Base-by-base conservation (phyloP, 1,140 invertebrate species). In the Rhynchophorus ferrugineus region DNA sequence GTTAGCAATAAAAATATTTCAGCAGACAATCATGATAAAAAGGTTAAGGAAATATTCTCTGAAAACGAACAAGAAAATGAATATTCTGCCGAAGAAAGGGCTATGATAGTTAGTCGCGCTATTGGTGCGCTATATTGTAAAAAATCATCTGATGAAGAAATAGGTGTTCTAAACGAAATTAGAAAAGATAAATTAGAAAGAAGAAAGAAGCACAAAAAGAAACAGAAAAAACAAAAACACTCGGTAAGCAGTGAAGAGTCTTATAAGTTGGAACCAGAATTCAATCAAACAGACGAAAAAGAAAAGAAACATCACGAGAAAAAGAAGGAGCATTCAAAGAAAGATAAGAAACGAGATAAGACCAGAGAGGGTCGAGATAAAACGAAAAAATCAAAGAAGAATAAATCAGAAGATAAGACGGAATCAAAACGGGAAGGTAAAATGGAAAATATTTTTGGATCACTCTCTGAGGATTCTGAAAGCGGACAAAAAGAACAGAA, bases 401-500 rank as follows among this genome's bases (percentile, higher is more conserved):
- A 66, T 18, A 71, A 65, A 44, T 54, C 59, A n/a, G 61, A 65
- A 34, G 42, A 49, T 3, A 68, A 67, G 47, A 37, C 39, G 5
- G 64, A 72, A 48, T 62, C 66, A 8, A 81, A 79, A 63, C 75
- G 78, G 47, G 83, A 83, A 45, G 83, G 85, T 35, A 82, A 87
- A 64, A 87, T 90, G 83, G 85, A 90, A 69, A 86, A 89, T 60
- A 90, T 91, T 48, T 91, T 91, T 69, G 88, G 87, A 2, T 84
- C 87, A 1, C 72, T 91, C 20, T 89, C 88, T 0, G 89, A 91
- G 63, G 84, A 90, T 52, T 70, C 68, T 0, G 67, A 65, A 49
- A 51, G 61, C 42, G 59, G 59, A 21, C 24, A 19, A 29, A 60
- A 59, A 56, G 63, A 61, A 8, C 57, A 57, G 55, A 56, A 57